phyloP scores from a whole-genome alignment of 2,113 vertebrate species.

The Myotis yumanensis region DNA sequence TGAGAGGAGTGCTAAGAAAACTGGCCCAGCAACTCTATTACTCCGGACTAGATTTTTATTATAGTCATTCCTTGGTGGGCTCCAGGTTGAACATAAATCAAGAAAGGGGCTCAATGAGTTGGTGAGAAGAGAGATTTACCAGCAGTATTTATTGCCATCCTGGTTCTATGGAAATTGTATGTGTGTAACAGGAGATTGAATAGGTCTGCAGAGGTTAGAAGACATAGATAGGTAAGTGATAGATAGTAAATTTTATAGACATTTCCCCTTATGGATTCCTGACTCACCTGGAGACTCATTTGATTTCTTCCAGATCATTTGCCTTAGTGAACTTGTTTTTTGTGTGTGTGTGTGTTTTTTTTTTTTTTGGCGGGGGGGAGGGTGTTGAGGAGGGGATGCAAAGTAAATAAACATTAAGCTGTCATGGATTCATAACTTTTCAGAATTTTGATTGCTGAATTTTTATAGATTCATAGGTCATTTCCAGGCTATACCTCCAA shows the following conservation, averaged over 20 bases:
- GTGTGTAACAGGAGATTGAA: not conserved
- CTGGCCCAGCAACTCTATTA: not conserved
- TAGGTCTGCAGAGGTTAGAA: not conserved
- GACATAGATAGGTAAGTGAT: not conserved
- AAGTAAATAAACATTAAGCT: conserved; percentile 19
- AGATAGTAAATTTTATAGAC: not conserved
- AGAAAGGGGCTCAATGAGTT: not conserved
- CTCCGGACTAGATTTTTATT: conserved; percentile 30
- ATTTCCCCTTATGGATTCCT: not conserved
- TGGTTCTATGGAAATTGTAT: conserved; percentile 38
- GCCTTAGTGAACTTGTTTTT: not conserved
- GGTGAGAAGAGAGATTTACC: conserved; percentile 43
- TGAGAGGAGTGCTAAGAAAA: not conserved
- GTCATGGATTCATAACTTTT: not conserved
- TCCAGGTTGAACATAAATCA: conserved; percentile 57
- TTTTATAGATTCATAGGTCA: not conserved
- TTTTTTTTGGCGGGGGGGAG: not conserved
- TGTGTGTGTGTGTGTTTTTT: too few relatives aligned
- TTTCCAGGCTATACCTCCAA: not conserved
- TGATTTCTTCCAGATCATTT: conserved; percentile 20
- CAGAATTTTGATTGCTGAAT: not conserved
- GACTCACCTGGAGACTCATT: not conserved
- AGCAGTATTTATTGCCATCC: conserved; percentile 36
- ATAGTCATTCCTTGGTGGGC: not conserved
- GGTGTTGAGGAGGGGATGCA: not conserved